Base-by-base conservation (phyloP, 2,797 vertebrate species). In the Platalea minor region DNA sequence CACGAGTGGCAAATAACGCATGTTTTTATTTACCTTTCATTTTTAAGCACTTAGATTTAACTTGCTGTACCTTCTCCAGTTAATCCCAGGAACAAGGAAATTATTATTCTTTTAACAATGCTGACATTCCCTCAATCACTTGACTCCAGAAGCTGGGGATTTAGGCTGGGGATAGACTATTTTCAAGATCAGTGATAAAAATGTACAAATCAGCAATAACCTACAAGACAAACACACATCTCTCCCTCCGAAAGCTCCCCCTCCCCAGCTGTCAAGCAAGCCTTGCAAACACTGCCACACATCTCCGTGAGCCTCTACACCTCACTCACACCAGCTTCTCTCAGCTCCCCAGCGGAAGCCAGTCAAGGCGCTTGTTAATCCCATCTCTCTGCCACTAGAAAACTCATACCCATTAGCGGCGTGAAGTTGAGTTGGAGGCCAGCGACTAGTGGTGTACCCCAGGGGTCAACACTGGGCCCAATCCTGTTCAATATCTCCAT, bases 351-450 rank as follows among this genome's bases (percentile, higher is more conserved):
- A 79, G 41, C 2, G 11, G 17, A 46, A 90, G 43, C 13, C 43
- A 67, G 21, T n/a, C 16, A 53, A 81, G 25, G 31, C 43, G n/a
- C 25, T n/a, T 63, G 77, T 59, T 37, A 88, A 88, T 60, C 25
- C 48, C 65, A 60, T 5, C 19, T 33, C 56, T 67, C 41, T 70
- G 17, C 13, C 74, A 48, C 14, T 7, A 35, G 29, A 75, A 75
- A 87, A 39, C 39, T 68, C n/a, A 18, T 5, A 33, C 11, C 11
- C 20, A 29, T 43, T n/a, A 51, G 4, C 0, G 1, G 31, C 0
- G 0, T 31, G 41, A 89, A 65, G 56, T 13, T 14, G 5, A 78
- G 17, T 17, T 29, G 28, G 50, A 67, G 63, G 51, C 28, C 65
- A 72, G 29, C 28, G 53, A 31, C 35, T 10, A 54, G 13, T 0